A percentile compares a stretch with the other conserved stretches of the same genome.
Evolutionary conservation across 2,797 vertebrate genomes (phyloP).

Genomic region (Peromyscus aztecus): DNA sequence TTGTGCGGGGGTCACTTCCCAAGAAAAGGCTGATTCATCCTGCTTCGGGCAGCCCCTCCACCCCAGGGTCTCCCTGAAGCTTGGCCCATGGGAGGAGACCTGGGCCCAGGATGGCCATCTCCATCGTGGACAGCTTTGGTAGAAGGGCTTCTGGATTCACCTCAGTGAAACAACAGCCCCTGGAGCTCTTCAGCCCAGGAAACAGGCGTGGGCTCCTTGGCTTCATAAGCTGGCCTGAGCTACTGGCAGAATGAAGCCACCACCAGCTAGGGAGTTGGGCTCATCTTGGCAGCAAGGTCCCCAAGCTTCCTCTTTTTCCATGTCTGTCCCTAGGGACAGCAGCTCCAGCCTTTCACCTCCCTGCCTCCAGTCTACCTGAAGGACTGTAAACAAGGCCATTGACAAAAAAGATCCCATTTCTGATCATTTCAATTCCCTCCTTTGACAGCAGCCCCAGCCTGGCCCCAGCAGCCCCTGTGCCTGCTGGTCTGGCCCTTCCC

Average conservation of each 20-base stretch:
- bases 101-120: background rate
- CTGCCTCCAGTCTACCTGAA: accelerated
- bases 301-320: accelerated
- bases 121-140: background rate
- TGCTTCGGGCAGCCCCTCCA: background rate
- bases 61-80: background rate
- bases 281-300: background rate
- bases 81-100: background rate
- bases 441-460: background rate
- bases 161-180: background rate
- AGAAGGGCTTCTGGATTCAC: background rate
- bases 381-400: background rate
- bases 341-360: background rate
- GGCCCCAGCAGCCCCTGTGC: accelerated
- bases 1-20: constrained; percentile 52
- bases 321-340: background rate
- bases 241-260: background rate
- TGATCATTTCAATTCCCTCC: background rate
- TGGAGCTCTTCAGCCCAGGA: background rate
- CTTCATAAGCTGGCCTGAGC: background rate
- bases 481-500: background rate
- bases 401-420: background rate
- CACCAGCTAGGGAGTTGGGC: no score
- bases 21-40: constrained; percentile 70
- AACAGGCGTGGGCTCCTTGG: background rate